These are phyloP conservation scores for Gymnoscopelus braueri DNA, from an alignment of 2,797 vertebrate genomes.

Conservation along the genomic window DNA sequence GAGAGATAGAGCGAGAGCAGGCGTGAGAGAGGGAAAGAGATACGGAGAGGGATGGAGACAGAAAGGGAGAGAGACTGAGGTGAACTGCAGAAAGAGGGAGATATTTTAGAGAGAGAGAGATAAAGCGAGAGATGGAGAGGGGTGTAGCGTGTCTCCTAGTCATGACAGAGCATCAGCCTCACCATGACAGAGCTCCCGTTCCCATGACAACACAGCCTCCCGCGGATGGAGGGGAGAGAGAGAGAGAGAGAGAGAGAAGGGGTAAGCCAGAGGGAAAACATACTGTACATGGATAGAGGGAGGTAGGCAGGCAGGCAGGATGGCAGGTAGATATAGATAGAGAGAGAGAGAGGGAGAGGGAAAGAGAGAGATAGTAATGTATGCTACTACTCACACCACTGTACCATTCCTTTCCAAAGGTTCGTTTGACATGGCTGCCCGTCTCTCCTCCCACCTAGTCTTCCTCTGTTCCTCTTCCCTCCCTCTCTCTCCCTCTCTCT, in stretches of 20 bases:
- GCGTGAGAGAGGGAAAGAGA: conserved; percentile 1
- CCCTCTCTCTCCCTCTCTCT: conserved; percentile 13
- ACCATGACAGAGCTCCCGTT: conserved; percentile 77
- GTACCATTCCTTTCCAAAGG: conserved; percentile 74
- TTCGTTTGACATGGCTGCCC: conserved; percentile 73
- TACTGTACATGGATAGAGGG: neutral
- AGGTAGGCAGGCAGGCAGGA: neutral
- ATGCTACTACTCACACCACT: conserved; percentile 68
- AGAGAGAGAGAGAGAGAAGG: conserved; percentile 46
- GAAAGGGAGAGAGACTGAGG: neutral
- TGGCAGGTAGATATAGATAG: conserved; percentile 6
- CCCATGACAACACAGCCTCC: conserved; percentile 79
- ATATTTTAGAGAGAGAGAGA: neutral
- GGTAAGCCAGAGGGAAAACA: conserved; percentile 7
- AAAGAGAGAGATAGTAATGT: neutral
- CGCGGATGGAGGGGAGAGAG: conserved; percentile 48
- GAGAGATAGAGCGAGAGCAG: neutral
- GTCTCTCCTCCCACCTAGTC: conserved; percentile 14
- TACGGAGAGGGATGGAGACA: neutral
- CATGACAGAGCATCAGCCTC: conserved; percentile 78
- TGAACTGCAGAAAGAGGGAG: neutral
- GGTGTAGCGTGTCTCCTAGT: conserved; percentile 71
- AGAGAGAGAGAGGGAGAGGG: conserved; percentile 11
- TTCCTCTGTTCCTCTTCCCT: conserved; percentile 26
- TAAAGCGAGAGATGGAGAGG: conserved; percentile 43